These are phyloP conservation scores for Drosophila macrospina DNA, from an alignment of 2,888 invertebrate genomes.

Conservation along the genomic window DNA sequence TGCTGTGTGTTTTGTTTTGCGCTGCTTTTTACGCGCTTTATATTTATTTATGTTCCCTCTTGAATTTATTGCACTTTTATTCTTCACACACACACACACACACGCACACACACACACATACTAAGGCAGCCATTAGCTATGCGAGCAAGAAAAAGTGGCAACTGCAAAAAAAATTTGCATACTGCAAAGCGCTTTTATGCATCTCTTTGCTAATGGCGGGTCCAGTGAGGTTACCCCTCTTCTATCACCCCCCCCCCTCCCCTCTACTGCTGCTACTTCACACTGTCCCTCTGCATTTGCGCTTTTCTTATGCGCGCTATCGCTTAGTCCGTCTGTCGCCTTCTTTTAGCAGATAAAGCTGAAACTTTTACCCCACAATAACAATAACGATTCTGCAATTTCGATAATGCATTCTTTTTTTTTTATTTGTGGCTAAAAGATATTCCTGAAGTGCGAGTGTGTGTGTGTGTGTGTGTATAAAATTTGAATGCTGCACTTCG, in stretches of 20 bases:
- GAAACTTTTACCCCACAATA: slow-evolving; percentile 74
- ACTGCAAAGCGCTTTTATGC: slow-evolving; percentile 51
- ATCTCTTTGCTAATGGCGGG: slow-evolving; percentile 58
- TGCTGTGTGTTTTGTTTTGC: slow-evolving; percentile 23
- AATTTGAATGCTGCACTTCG: slow-evolving; percentile 25
- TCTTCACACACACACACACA: slow-evolving; percentile 33
- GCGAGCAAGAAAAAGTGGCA: slow-evolving; percentile 41
- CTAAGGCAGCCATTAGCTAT: slow-evolving; percentile 46
- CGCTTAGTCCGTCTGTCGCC: slow-evolving; percentile 41
- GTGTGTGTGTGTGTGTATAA: slow-evolving; percentile 9
- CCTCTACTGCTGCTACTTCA: neutral
- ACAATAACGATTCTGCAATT: slow-evolving; percentile 77
- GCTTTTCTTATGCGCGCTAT: slow-evolving; percentile 14
- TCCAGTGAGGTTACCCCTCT: slow-evolving; percentile 34
- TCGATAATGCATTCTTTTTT: slow-evolving; percentile 72
- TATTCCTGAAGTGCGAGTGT: slow-evolving; percentile 7
- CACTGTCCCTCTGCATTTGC: slow-evolving; percentile 5
- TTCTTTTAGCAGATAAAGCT: slow-evolving; percentile 56
- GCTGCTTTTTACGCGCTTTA: slow-evolving; percentile 20
- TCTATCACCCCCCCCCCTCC: slow-evolving; percentile 2
- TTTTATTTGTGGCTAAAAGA: slow-evolving; percentile 45
- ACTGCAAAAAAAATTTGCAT: slow-evolving; percentile 69
- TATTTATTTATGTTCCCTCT: slow-evolving; percentile 62
- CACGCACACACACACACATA: slow-evolving; percentile 10
- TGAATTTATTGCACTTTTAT: slow-evolving; percentile 81